Conservation (phyloP, 2,797 vertebrate species). For the Myotis findleyi region DNA sequence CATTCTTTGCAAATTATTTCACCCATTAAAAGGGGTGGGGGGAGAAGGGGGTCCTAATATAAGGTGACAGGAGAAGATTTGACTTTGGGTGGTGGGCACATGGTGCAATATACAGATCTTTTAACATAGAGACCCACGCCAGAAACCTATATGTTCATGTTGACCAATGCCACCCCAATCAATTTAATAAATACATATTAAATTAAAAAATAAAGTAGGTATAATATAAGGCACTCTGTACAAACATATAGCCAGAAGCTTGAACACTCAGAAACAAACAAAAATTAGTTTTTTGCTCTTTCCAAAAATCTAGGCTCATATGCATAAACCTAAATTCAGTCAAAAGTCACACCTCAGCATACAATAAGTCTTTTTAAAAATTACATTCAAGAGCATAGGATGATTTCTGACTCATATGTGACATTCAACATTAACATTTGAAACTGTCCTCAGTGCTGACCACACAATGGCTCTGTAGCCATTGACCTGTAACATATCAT, state of each 20-base stretch:
- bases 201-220: no score
- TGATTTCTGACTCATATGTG: conserved; percentile 42
- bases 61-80: no score
- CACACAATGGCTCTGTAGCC: conserved; percentile 55
- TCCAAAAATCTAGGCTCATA: conserved; percentile 61
- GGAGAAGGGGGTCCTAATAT: no score
- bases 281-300: background rate
- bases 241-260: conserved; percentile 78
- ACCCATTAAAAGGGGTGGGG: conserved; percentile 78
- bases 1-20: conserved; percentile 83
- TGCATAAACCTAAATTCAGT: conserved; percentile 62
- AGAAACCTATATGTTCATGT: no score
- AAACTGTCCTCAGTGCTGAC: conserved; percentile 47
- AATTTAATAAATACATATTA: background rate
- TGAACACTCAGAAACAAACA: conserved; percentile 49
- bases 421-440: conserved; percentile 24
- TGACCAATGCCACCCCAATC: no score
- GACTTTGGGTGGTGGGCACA: no score
- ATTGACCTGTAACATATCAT: conserved; percentile 52
- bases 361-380: background rate
- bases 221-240: conserved; percentile 60
- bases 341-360: background rate
- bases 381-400: background rate
- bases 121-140: no score
- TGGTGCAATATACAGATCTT: no score